A percentile compares a stretch with the other conserved stretches of the same genome.
phyloP scores from a whole-genome alignment of 2,797 vertebrate genomes.

The Rhynchotus rufescens region DNA sequence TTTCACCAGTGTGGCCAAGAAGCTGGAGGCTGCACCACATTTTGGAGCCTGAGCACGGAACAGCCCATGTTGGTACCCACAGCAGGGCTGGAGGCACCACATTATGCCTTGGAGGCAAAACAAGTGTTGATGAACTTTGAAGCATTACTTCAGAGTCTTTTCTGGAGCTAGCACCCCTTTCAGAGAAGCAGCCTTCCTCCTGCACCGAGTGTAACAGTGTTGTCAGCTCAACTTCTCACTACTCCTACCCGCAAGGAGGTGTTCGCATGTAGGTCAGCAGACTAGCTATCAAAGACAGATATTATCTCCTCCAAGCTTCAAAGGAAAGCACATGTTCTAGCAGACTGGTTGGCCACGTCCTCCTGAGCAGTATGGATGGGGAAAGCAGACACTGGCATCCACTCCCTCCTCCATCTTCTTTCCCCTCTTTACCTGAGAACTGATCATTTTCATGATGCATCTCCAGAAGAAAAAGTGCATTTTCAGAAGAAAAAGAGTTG shows the following conservation, averaged over 20 bases:
- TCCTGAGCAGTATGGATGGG: not conserved
- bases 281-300: not conserved
- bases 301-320: not conserved
- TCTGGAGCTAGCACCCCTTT: no score
- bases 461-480: no score
- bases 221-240: not conserved
- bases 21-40: not conserved
- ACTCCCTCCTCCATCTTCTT: not conserved
- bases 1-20: not conserved
- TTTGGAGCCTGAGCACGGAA: not conserved
- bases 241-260: no score
- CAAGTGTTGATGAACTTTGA: not conserved
- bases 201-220: not conserved
- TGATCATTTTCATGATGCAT: no score
- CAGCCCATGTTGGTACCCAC: no score
- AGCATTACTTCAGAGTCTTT: no score
- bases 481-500: not conserved
- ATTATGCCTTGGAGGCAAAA: not conserved
- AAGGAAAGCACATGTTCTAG: not conserved
- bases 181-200: not conserved
- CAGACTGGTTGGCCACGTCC: not conserved
- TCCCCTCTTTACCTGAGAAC: not conserved
- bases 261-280: no score
- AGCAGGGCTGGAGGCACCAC: not conserved
- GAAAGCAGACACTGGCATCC: not conserved